These are phyloP conservation scores for Teleogryllus occipitalis DNA, from an alignment of 1,140 invertebrate species.

Conservation along the genomic window DNA sequence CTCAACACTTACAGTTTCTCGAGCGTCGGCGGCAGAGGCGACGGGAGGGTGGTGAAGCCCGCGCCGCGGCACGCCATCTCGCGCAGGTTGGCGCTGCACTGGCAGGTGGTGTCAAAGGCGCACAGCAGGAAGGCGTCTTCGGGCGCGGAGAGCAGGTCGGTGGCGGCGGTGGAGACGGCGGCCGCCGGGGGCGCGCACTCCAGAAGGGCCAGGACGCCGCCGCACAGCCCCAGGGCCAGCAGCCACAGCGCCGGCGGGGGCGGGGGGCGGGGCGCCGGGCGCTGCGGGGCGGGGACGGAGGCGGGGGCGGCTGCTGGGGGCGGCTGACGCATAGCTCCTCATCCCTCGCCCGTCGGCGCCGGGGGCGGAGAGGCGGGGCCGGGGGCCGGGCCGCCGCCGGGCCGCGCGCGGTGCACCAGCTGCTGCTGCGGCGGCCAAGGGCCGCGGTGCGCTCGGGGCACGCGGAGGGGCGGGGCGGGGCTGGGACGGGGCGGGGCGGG, in stretches of 20 bases:
- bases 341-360: background rate
- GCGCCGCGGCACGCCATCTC: constrained; percentile 35
- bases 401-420: background rate
- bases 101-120: constrained; percentile 33
- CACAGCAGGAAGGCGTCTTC: background rate
- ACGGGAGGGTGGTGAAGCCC: constrained; percentile 34
- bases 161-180: background rate
- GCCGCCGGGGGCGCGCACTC: background rate
- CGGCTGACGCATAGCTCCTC: background rate
- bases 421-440: background rate
- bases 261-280: no score
- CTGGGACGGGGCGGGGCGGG: no score
- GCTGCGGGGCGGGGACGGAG: background rate
- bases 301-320: background rate
- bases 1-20: constrained; percentile 36
- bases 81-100: constrained; percentile 33
- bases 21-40: constrained; percentile 33
- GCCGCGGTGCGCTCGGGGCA: no score
- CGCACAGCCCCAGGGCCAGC: background rate
- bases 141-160: background rate
- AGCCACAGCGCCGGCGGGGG: no score
- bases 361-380: background rate
- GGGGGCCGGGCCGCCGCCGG: background rate
- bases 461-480: no score
- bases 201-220: background rate